Base-by-base conservation (phyloP, 2,113 vertebrate genomes). In the Macquaria ambigua region DNA sequence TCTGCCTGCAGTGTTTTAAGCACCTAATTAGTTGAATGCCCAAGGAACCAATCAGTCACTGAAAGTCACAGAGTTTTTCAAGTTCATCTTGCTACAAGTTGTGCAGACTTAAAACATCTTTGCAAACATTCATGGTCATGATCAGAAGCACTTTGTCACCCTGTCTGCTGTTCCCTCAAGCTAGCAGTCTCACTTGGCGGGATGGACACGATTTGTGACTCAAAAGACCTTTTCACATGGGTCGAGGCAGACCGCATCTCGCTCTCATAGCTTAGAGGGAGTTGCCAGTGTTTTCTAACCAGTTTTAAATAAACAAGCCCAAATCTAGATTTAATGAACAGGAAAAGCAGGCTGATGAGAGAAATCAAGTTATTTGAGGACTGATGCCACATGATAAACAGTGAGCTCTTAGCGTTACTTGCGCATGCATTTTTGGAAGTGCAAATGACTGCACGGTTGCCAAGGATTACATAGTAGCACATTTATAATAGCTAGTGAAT, bases 281-380 rank as follows among this genome's bases (percentile, higher is more conserved):
- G 74, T 83, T 50, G 63, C 69, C 39, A 72, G 43, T 75, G 77
- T 87, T 89, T 92, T 92, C 79, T 77, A 46, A 89, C 77, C 74
- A 70, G 9, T 82, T 78, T 77, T 80, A 79, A 87, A 88, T 76
- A 90, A 89, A 93, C 77, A 90, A 87, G 63, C 37, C 77, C 43
- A 25, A 72, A 31, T 77, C 21, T 52, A 81, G 59, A 84, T 91
- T 90, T 89, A 86, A 90, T 77, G 74, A 89, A 81, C 77, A 85
- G 85, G 81, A 89, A 86, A 92, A 79, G 85, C 52, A 76, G 37
- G 10, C 55, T 74, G 81, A 88, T 82, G 85, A 84, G 80, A 74
- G 72, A 85, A 87, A 90, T 88, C 50, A 72, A 74, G 87, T 83
- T 73, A 80, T 87, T 52, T 84, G 69, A 85, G 67, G 66, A 64